These are phyloP conservation scores for Hyposmocoma kahamanoa DNA, from an alignment of 1,140 invertebrate species.

Conservation along the genomic window DNA sequence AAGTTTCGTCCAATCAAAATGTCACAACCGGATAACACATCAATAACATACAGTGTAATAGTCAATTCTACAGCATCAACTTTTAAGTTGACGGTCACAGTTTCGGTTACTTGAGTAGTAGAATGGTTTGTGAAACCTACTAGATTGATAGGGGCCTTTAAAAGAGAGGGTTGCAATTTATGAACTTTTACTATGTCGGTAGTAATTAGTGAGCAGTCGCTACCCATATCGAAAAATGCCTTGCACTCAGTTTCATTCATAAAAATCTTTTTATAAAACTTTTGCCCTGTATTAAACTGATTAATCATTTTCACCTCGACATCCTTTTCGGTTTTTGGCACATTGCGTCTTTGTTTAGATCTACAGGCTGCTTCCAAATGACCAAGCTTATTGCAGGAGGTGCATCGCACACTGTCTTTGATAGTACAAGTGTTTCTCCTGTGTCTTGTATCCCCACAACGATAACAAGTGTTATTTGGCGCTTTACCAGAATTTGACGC, in stretches of 20 bases:
- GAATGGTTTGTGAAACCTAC: conserved; percentile 5
- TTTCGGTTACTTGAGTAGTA: neutral
- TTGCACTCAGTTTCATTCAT: conserved; percentile 3
- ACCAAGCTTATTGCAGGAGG: conserved; percentile 8
- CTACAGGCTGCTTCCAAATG: conserved; percentile 13
- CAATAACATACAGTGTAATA: conserved; percentile 8
- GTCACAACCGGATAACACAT: conserved; percentile 5
- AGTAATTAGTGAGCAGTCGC: conserved; percentile 12
- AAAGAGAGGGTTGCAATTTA: neutral
- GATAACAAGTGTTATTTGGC: conserved; percentile 1
- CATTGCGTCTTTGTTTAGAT: neutral
- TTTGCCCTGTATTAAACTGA: conserved; percentile 2
- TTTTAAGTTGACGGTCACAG: conserved; percentile 1
- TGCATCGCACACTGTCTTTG: conserved; percentile 5
- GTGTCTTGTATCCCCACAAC: conserved; percentile 12
- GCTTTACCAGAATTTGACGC: neutral
- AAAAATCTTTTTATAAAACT: conserved; percentile 8
- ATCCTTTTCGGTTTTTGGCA: conserved; percentile 8
- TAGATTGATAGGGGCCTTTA: conserved; percentile 6
- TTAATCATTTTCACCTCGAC: conserved; percentile 13
- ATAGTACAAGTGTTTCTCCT: conserved; percentile 4
- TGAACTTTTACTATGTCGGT: neutral
- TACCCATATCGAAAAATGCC: conserved; percentile 16
- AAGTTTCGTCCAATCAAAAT: conserved; percentile 16
- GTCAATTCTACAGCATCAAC: conserved; percentile 10